Evolutionary conservation across 2,888 invertebrate species (phyloP).

Genomic region (Acronicta psi): DNA sequence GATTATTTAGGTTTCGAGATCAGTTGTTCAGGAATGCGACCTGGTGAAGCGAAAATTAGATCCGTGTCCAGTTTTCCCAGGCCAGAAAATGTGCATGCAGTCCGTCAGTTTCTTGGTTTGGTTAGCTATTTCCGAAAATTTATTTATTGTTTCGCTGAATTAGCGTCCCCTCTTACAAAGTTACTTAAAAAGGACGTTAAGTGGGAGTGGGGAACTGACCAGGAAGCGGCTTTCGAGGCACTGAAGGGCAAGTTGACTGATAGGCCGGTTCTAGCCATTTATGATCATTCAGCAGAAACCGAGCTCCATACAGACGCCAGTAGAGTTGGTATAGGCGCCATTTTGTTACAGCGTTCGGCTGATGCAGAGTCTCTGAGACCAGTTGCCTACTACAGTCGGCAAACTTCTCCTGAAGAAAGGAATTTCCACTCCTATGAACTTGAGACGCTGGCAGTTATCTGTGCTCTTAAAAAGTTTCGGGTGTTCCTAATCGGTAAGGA

Average conservation of each 20-base stretch:
- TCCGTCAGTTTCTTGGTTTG: slow-evolving; percentile 14
- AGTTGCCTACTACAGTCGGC: neutral
- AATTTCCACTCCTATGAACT: too few species aligned
- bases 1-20: too few species aligned
- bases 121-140: neutral
- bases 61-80: slow-evolving; percentile 3
- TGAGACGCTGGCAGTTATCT: too few species aligned
- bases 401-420: too few species aligned
- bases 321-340: neutral
- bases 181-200: slow-evolving; percentile 2
- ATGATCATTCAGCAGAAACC: neutral
- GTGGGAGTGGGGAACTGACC: neutral
- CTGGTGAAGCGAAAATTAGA: slow-evolving; percentile 7
- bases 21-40: too few species aligned
- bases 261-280: neutral
- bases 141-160: slow-evolving; percentile 5
- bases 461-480: too few species aligned
- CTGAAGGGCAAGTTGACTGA: neutral
- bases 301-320: slow-evolving; percentile 5
- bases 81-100: slow-evolving; percentile 7
- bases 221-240: neutral
- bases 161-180: slow-evolving; percentile 7
- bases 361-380: neutral
- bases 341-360: neutral
- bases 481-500: too few species aligned